Evolutionary conservation across 1,140 invertebrate species (phyloP).

Genomic region (Drosophila oshimai): DNA sequence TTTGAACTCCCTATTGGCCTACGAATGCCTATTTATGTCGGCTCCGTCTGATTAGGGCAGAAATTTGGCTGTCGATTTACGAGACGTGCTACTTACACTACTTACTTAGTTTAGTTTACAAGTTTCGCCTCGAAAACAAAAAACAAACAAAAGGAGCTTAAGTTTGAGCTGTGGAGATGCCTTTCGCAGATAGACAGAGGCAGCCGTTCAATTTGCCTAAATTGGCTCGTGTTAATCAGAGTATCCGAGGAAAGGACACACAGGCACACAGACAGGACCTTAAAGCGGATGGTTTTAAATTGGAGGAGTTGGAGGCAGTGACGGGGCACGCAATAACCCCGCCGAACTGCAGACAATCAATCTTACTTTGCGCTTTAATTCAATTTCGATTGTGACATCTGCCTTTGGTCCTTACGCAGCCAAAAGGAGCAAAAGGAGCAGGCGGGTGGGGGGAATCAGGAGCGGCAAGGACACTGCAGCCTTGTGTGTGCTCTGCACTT

Average conservation of each 20-base stretch:
- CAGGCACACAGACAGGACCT: conserved; percentile 22
- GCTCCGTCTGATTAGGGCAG: conserved; percentile 58
- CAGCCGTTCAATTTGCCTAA: conserved; percentile 70
- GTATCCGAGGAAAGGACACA: background rate
- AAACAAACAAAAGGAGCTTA: conserved; percentile 40
- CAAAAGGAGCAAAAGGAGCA: background rate
- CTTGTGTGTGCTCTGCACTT: conserved; percentile 54
- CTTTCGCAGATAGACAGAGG: conserved; percentile 29
- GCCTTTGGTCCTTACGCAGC: conserved; percentile 67
- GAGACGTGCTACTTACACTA: conserved; percentile 38
- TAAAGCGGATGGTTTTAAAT: conserved; percentile 46
- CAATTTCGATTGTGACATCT: conserved; percentile 81
- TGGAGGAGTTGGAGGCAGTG: conserved; percentile 22
- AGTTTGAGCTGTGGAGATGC: conserved; percentile 19
- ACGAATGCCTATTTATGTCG: conserved; percentile 45
- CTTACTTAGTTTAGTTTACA: conserved; percentile 50
- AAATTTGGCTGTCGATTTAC: conserved; percentile 66
- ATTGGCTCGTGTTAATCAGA: conserved; percentile 75
- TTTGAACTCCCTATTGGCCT: conserved; percentile 12
- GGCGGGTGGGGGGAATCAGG: background rate
- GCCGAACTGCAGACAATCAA: conserved; percentile 78
- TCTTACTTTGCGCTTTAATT: conserved; percentile 81
- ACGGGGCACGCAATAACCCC: conserved; percentile 73
- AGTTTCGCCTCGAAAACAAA: conserved; percentile 30
- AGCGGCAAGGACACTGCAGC: conserved; percentile 49